A percentile compares a stretch with the other conserved stretches of the same genome.
Evolutionary conservation across 2,797 vertebrate genomes (phyloP).

Genomic region (Hephaestus fuliginosus): DNA sequence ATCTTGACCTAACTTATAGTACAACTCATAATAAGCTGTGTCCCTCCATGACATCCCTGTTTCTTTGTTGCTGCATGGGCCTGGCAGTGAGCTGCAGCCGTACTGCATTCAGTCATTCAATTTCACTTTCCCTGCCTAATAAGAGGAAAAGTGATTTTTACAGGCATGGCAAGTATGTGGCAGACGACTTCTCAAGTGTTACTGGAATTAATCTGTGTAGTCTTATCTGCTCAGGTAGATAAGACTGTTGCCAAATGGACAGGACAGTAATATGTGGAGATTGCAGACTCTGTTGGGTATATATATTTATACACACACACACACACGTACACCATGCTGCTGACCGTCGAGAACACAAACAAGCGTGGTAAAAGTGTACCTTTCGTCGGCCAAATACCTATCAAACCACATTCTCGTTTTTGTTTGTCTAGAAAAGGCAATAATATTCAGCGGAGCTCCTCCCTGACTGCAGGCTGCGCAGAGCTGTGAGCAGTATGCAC

Average conservation of each 20-base stretch:
- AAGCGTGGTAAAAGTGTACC: conserved; percentile 17
- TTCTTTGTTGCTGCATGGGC: background rate
- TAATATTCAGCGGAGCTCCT: conserved; percentile 54
- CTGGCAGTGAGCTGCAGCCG: background rate
- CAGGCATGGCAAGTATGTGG: background rate
- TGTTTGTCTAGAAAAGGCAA: conserved; percentile 56
- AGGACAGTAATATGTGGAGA: background rate
- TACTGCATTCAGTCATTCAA: conserved; percentile 3
- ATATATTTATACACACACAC: no score
- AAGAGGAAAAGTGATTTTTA: background rate
- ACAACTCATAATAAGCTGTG: background rate
- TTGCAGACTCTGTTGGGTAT: background rate
- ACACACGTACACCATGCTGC: no score
- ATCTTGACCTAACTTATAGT: no score
- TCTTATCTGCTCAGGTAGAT: conserved; percentile 47
- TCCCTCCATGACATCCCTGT: background rate
- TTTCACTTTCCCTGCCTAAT: conserved; percentile 11
- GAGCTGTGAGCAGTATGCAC: conserved; percentile 47
- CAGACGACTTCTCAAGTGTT: conserved; percentile 1
- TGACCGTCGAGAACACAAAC: background rate
- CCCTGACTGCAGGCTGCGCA: conserved; percentile 64
- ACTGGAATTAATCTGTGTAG: background rate
- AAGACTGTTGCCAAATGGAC: conserved; percentile 11
- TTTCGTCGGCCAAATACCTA: conserved; percentile 28
- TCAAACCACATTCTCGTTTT: conserved; percentile 45